Base-by-base conservation (phyloP, 2,113 vertebrate genomes). In the Pipa parva region DNA sequence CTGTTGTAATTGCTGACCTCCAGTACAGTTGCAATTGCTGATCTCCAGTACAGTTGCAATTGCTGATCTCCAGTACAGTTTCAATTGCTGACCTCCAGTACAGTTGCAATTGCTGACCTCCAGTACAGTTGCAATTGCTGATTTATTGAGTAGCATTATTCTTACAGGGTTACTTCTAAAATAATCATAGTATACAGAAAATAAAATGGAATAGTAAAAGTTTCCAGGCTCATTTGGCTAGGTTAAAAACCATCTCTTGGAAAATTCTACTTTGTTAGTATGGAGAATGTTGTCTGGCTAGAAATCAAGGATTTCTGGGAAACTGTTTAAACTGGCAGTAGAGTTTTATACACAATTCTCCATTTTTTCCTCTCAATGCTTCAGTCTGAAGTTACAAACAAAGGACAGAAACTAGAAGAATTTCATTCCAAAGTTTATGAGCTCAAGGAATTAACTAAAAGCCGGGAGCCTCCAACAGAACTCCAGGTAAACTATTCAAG, bases 401-500 rank as follows among this genome's bases (percentile, higher is more conserved):
- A 90, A 79, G 88, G 92, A 52, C 75, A 89, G 64, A 86, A 77
- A 69, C 64, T 98, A 73, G 89, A 97, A 58, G 78, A 79, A 20
- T 81, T 97, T 73, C 86, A 81, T 78, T 89, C 84, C 57, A 93
- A 93, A 82, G 81, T 97, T 77, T 79, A 74, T 21, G 83, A 93
- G 29, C 89, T 99, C 26, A 93, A 92, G 79, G 87, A 93, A 56
- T 69, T 88, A 71, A 85, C 84, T 1, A 87, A 86, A 56, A 86
- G 83, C 73, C 89, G 88, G 74, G 88, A 95, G 72, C 88, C 84
- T 22, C 92, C 93, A 1, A 74, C 89, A 79, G 89, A 96, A 63
- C 92, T 99, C 72, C 95, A 96, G 93, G 96, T 98, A 59, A 11
- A n/a, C n/a, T n/a, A n/a, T n/a, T n/a, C n/a, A n/a, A n/a, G n/a